Conservation (phyloP, 92 coral and sea anemone species). For the Desmophyllum pertusum region DNA sequence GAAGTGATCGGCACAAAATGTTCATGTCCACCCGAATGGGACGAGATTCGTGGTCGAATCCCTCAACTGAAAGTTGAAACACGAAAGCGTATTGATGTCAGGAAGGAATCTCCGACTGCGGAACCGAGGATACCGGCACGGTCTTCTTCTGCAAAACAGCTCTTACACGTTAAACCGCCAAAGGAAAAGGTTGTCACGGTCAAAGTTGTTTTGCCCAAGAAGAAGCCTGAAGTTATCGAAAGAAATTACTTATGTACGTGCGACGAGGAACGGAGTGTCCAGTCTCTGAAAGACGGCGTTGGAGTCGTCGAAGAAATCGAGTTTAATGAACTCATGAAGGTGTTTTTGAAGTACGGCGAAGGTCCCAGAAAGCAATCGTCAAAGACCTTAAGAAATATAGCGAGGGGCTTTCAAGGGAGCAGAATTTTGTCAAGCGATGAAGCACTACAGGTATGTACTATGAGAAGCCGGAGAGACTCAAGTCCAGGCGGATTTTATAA, state of each 20-base stretch:
- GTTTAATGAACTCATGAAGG: slow-evolving; percentile 47
- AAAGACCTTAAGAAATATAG: slow-evolving; percentile 34
- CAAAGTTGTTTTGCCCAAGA: slow-evolving; percentile 53
- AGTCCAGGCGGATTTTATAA: not conserved
- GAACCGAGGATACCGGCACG: slow-evolving; percentile 31
- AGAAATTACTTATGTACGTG: slow-evolving; percentile 79
- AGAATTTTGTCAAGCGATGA: slow-evolving; percentile 48
- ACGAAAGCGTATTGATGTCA: slow-evolving; percentile 34
- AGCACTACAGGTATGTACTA: slow-evolving; percentile 51
- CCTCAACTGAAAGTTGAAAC: slow-evolving; percentile 60
- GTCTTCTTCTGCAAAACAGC: slow-evolving; percentile 24
- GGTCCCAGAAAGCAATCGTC: slow-evolving; percentile 28
- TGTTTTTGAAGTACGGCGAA: slow-evolving; percentile 27
- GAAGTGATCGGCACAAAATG: slow-evolving; percentile 65
- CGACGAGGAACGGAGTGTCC: slow-evolving; percentile 3
- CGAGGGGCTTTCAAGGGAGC: slow-evolving; percentile 43
- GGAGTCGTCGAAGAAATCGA: slow-evolving; percentile 33
- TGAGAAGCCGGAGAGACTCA: not conserved
- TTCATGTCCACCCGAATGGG: slow-evolving; percentile 42
- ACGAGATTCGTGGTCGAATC: slow-evolving; percentile 50
- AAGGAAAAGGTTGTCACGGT: slow-evolving; percentile 48
- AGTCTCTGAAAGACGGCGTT: not conserved
- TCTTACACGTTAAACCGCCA: slow-evolving; percentile 13
- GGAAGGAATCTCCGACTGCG: slow-evolving; percentile 3
- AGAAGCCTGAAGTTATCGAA: slow-evolving; percentile 14